A percentile compares a stretch with the other conserved stretches of the same genome.
Evolutionary conservation across 2,888 invertebrate species (phyloP).

Genomic region (Odontocolon sp.): DNA sequence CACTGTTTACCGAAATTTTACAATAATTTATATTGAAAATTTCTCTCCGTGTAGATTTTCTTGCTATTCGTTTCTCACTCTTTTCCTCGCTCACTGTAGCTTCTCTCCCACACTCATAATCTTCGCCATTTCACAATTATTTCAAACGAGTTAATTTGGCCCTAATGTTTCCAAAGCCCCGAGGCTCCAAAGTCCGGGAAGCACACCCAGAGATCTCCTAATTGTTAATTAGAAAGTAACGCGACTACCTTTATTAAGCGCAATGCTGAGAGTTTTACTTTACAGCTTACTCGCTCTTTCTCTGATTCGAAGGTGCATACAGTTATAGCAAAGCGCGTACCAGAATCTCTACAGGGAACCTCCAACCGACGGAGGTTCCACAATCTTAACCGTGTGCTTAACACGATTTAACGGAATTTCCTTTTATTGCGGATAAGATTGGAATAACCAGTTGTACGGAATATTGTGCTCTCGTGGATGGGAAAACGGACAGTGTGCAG

Average conservation of each 20-base stretch:
- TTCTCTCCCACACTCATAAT: conserved; percentile 38
- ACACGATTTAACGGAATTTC: conserved; percentile 47
- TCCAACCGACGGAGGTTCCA: no score
- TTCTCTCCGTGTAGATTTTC: background rate
- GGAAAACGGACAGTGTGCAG: conserved; percentile 10
- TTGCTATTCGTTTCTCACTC: background rate
- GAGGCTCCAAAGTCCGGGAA: background rate
- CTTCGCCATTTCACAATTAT: conserved; percentile 59
- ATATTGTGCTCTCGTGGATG: conserved; percentile 21
- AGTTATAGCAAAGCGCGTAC: background rate
- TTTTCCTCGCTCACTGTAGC: conserved; percentile 10
- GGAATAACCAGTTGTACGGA: conserved; percentile 33
- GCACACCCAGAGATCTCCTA: conserved; percentile 38
- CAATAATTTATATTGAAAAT: no score
- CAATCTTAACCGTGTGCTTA: conserved; percentile 17
- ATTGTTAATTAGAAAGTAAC: conserved; percentile 69
- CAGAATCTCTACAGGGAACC: conserved; percentile 11
- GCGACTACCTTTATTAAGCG: conserved; percentile 60
- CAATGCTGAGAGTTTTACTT: conserved; percentile 1
- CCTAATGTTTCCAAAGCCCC: background rate
- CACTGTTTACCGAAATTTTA: no score
- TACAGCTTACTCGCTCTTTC: background rate
- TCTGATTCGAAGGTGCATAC: background rate
- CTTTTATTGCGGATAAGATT: conserved; percentile 40
- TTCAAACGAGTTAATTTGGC: conserved; percentile 65